Base-by-base conservation (phyloP, 2,888 invertebrate genomes). In the Pocota personata region DNA sequence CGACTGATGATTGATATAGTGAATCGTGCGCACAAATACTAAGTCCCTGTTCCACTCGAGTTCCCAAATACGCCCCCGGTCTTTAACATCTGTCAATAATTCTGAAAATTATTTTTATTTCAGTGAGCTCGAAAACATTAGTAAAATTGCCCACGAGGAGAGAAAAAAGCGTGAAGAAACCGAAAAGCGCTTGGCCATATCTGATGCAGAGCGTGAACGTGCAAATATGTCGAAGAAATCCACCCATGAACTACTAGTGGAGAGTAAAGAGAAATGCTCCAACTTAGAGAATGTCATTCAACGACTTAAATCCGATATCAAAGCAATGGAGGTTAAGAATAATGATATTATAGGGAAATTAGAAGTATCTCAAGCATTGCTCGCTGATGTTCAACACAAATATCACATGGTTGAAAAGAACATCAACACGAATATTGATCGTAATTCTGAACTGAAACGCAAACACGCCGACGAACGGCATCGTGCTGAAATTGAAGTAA, bases 221-320 rank as follows among this genome's bases (percentile, higher is more conserved):
- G 94, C 94, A 0, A 93, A 94, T 77, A 90, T 94, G 8, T 94
- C 94, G 0, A 91, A 94, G 80, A 93, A 94, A 88, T 94, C 95
- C 89, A 93, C 94, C n/a, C 95, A 95, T 90, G 94, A 95, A 88
- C 92, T 95, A 87, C 93, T 95, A 87, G 95, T 93, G 3, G 93
- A 93, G 12, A 90, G 90, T 37, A 93, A 93, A 73, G 90, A 91
- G 48, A 91, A 90, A 75, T 90, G 91, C 55, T 92, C 92, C 0
- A 90, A 92, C 79, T 84, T 91, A 21, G 92, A 93, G 21, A 91
- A 89, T 50, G 87, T 79, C 0, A 90, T 92, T 35, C 86, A 86
- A 1, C 91, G 92, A 69, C 80, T 92, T 3, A 90, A 89, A n/a
- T 27, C 92, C 90, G 91, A 93, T 91, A 91, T 94, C 92, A 89